Evolutionary conservation across 2,888 invertebrate species (phyloP), one percentile per base, ranked within the genome.

Genomic region (Coenonympha arcania): DNA sequence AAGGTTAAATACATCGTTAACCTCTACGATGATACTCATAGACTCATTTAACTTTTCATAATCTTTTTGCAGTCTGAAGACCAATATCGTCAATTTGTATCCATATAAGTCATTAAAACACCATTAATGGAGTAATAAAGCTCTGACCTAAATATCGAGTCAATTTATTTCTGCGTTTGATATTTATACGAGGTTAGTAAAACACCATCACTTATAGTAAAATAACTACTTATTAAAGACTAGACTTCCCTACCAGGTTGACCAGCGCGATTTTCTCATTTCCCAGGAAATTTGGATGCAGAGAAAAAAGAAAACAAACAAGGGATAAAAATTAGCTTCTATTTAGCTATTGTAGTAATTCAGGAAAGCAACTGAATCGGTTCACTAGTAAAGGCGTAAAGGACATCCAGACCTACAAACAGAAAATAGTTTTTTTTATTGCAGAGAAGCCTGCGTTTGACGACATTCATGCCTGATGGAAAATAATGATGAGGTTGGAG

Each of bases 1-100:
- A 36, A 36, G 36, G 36, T 36, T 36, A 36, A 36, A 20, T 20
- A 36, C 20, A 36, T 36, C 36, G 11, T 36, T 36, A 6, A 20
- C 36, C 36, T 36, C 5, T 52, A 6, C 6, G 6, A 20, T n/a
- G 19, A 11, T 33, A 33, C 33, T 16, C 16, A n/a, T 6, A 6
- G 6, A 36, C 3, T 36, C 11, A 20, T 20, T 6, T 20, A n/a
- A 36, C 20, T 19, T 36, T 36, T 36, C 20, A 20, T 36, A 11
- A 36, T 36, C 20, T 20, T 36, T 36, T 36, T 36, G 36, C 36
- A 11, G 6, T 36, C 20, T 20, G n/a, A 36, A 36, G 18, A 19
- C 6, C 34, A 36, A 9, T 36, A 36, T 36, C 34, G 11, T 36
- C 34, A 36, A 36, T 36, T 36, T 20, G 36, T 20, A 19, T 36